Evolutionary conservation across 2,888 invertebrate species (phyloP), one percentile per base, ranked within the genome.

Genomic region (Brachylomia viminalis): DNA sequence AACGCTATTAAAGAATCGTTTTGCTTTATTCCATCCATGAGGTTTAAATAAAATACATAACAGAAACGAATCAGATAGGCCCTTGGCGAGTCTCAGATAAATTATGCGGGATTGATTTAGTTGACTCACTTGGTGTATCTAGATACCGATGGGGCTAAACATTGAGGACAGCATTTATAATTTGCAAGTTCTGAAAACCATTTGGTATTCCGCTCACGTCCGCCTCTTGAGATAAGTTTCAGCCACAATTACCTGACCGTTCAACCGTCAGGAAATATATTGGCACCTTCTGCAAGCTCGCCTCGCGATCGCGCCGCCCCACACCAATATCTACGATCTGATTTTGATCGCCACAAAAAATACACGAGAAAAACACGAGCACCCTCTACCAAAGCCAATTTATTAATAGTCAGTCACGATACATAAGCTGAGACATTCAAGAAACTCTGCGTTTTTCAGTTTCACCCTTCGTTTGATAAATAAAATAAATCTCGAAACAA

Each of bases 221-320:
- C 92, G 91, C 93, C 93, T 91, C 93, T 93, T 92, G 93, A 95
- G 95, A 95, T 95, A 96, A 95, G 95, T 95, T 95, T 94, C 95
- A 95, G 92, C 95, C 95, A 95, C 95, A 96, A 96, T 95, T 95
- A 96, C 95, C 95, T 94, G 95, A 94, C 95, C 95, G 95, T 93
- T 95, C 95, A 95, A 93, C 92, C 95, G 94, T 94, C 95, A 95
- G 95, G 92, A 95, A 95, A 96, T 95, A 95, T 95, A 95, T 96
- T 95, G 95, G 95, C 95, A 95, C 94, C 95, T 95, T 92, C 93
- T 94, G 94, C 93, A 93, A 93, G 91, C 92, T 90, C 72, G 79
- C 89, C 89, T 79, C 87, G 88, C 90, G 90, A 87, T 86, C 89
- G 88, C 87, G 75, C 77, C 85, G 72, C 90, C 87, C 90, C 90